These are phyloP conservation scores for Coendou prehensilis DNA, from an alignment of 2,797 vertebrate genomes.

Conservation along the genomic window DNA sequence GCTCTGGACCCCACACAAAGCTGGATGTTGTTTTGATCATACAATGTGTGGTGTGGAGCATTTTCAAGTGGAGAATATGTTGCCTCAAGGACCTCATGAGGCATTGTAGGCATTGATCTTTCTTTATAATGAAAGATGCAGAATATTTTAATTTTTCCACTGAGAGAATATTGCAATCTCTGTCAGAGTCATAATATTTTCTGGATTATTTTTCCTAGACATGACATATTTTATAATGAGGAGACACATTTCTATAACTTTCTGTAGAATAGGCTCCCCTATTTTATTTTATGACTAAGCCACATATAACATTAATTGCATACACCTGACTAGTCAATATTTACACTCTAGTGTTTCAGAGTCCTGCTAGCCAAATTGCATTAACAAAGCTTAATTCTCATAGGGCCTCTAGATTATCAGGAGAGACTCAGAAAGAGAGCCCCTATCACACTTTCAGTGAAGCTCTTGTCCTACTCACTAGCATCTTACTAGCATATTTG, in stretches of 20 bases:
- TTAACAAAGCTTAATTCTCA: background rate
- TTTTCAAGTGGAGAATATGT: background rate
- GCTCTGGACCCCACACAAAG: background rate
- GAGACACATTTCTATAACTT: background rate
- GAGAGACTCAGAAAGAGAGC: background rate
- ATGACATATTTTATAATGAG: background rate
- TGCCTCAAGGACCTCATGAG: background rate
- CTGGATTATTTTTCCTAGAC: background rate
- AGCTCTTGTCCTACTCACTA: background rate
- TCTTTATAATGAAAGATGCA: background rate
- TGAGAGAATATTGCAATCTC: background rate
- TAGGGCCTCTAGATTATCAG: background rate
- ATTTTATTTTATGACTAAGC: background rate
- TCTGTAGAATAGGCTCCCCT: background rate
- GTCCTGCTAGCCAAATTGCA: background rate
- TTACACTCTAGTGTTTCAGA: background rate
- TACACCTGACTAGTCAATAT: background rate
- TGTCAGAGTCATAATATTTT: background rate
- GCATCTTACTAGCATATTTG: background rate
- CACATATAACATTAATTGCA: background rate
- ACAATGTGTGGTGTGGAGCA: fast-evolving
- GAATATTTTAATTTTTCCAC: background rate
- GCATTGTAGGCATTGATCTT: no score
- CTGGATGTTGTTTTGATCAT: background rate
- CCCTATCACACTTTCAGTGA: background rate